Base-by-base conservation (phyloP, 2,888 invertebrate genomes). In the Trachelus troglodyta region DNA sequence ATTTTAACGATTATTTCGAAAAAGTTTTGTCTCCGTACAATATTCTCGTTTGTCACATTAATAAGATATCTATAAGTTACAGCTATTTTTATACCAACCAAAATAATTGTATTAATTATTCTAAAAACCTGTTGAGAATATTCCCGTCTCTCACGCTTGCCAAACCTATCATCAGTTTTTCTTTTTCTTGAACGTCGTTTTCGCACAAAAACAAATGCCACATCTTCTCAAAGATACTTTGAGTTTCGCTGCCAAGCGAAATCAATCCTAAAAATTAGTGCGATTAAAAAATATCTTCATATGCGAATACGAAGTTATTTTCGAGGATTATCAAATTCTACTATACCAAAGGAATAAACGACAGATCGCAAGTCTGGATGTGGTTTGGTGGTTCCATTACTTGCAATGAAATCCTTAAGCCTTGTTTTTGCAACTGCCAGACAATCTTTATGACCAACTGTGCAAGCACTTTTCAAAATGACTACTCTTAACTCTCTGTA, bases 1-100 rank as follows among this genome's bases (percentile, higher is more conserved):
- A 85, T 79, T 76, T 81, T 84, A 31, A 82, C 81, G 30, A 85
- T 73, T 11, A 84, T 77, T 68, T 81, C 80, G 33, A 81, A 80
- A 35, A 84, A 84, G 75, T 85, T 81, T 69, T 85, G 85, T 12
- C 84, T 79, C 31, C 85, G 83, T n/a, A 85, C 81, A 69, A 84
- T 79, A 69, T 33, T 80, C 71, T 84, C 85, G 75, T 84, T 69
- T 15, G 73, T 75, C n/a, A 83, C 81, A 69, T 75, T 80, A 34
- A 81, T 79, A 11, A 85, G 78, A 73, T 83, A 84, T 69, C 85
- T 85, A 69, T 73, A 34, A n/a, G 69, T 12, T 30, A 30, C 12
- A 75, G 12, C 11, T 3, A 11, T 33, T 34, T 71, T 34, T 31
- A 33, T n/a, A n/a, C 30, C 34, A 31, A 23, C 34, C 34, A 12